These are phyloP conservation scores for Julus scanicus DNA, from an alignment of 2,888 invertebrate genomes.

Conservation along the genomic window DNA sequence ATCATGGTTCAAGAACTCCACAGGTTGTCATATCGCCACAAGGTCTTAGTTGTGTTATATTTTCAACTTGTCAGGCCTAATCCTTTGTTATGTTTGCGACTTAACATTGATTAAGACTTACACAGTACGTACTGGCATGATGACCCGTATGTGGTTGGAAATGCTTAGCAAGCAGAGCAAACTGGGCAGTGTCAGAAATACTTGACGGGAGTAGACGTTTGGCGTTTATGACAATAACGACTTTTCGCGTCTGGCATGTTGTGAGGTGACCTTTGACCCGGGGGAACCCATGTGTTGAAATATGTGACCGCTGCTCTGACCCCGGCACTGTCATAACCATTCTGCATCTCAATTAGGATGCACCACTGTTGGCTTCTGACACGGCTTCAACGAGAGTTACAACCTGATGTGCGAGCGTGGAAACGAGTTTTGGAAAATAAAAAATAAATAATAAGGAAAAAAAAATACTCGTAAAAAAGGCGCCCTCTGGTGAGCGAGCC, in stretches of 20 bases:
- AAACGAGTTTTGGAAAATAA: not conserved
- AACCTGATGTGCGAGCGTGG: conserved; percentile 8
- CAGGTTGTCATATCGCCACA: too few relatives aligned
- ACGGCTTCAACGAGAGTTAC: conserved; percentile 54
- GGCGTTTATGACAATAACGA: conserved; percentile 39
- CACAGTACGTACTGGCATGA: not conserved
- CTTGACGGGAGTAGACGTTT: not conserved
- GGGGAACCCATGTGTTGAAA: conserved; percentile 53
- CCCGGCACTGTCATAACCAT: conserved; percentile 46
- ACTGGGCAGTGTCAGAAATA: not conserved
- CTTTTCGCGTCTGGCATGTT: conserved; percentile 22
- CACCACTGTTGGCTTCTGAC: conserved; percentile 56
- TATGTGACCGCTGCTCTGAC: conserved; percentile 35
- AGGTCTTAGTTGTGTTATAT: not conserved
- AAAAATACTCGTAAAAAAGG: not conserved
- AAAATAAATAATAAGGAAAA: too few relatives aligned
- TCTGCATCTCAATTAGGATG: conserved; percentile 53
- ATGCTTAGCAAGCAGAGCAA: not conserved
- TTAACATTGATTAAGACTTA: not conserved
- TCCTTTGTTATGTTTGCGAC: not conserved
- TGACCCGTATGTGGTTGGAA: not conserved
- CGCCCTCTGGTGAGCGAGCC: conserved; percentile 9
- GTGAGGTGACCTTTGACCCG: conserved; percentile 41
- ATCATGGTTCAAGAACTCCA: too few relatives aligned
- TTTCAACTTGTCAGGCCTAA: too few relatives aligned